phyloP scores from a whole-genome alignment of 2,888 invertebrate species.

The Encarsia formosa region DNA sequence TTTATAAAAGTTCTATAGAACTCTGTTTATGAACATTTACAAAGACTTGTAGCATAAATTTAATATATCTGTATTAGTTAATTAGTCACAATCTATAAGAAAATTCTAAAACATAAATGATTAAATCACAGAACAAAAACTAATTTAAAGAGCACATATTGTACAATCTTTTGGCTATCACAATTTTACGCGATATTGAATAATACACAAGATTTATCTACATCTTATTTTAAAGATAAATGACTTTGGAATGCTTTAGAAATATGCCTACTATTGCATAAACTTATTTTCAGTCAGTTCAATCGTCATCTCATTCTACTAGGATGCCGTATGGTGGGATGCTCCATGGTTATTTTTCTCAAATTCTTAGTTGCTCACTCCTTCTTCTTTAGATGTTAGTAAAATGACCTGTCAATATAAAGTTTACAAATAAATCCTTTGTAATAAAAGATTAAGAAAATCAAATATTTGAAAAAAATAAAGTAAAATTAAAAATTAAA shows the following conservation, averaged over 20 bases:
- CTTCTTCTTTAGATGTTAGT: slow-evolving; percentile 10
- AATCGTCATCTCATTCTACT: slow-evolving; percentile 5
- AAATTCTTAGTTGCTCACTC: slow-evolving; percentile 11
- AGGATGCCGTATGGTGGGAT: no score
- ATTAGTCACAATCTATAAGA: no score
- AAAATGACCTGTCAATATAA: slow-evolving; percentile 17
- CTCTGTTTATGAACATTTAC: no score
- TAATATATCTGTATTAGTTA: no score
- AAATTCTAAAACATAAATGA: no score
- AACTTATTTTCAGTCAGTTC: slow-evolving; percentile 2
- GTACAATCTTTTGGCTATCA: slow-evolving; percentile 8
- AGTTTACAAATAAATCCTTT: no score
- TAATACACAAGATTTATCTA: slow-evolving; percentile 2
- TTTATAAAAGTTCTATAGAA: no score
- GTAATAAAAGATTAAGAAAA: no score
- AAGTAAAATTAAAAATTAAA: no score
- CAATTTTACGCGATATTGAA: slow-evolving; percentile 4
- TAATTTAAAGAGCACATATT: slow-evolving; percentile 4
- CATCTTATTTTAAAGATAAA: slow-evolving; percentile 5
- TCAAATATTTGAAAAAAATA: no score
- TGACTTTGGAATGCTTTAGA: slow-evolving; percentile 21
- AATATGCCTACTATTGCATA: slow-evolving; percentile 4
- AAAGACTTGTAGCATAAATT: no score
- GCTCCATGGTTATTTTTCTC: no score
- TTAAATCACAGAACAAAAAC: slow-evolving; percentile 18